A percentile compares a stretch with the other conserved stretches of the same genome.
Conservation (phyloP, 1,140 invertebrate species). For the Gyrodactylus bullatarudis region DNA sequence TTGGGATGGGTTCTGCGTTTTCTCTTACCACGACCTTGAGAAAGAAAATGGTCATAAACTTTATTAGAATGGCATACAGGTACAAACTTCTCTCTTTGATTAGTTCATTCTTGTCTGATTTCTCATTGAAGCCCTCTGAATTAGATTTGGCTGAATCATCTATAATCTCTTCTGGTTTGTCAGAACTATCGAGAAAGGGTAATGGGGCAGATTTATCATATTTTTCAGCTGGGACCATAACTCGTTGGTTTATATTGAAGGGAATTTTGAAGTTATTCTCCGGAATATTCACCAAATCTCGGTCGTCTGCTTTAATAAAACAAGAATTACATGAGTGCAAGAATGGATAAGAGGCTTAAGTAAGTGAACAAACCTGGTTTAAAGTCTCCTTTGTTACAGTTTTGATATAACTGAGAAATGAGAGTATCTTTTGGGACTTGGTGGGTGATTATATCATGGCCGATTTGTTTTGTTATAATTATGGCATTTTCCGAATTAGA, state of each 20-base stretch:
- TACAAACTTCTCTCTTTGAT: not conserved
- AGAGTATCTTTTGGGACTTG: not conserved
- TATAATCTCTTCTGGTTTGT: not conserved
- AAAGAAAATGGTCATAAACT: no score
- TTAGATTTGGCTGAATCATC: no score
- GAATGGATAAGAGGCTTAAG: no score
- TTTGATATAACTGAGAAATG: not conserved
- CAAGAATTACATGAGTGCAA: no score
- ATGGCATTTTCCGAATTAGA: conserved; percentile 64
- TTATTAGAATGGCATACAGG: not conserved
- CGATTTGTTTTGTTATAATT: conserved; percentile 38
- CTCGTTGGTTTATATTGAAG: not conserved
- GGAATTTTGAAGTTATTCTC: not conserved
- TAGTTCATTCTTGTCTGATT: not conserved
- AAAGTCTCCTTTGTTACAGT: not conserved
- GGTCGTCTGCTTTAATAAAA: not conserved
- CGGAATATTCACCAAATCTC: not conserved
- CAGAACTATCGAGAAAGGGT: not conserved
- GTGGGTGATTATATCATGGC: not conserved
- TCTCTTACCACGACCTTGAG: no score
- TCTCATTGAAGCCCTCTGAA: no score
- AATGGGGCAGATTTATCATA: not conserved
- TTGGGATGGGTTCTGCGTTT: not conserved
- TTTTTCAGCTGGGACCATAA: not conserved
- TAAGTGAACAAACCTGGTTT: not conserved